A percentile compares a stretch with the other conserved stretches of the same genome.
Conservation (phyloP, 2,888 invertebrate species). For the Tetranychus piercei region DNA sequence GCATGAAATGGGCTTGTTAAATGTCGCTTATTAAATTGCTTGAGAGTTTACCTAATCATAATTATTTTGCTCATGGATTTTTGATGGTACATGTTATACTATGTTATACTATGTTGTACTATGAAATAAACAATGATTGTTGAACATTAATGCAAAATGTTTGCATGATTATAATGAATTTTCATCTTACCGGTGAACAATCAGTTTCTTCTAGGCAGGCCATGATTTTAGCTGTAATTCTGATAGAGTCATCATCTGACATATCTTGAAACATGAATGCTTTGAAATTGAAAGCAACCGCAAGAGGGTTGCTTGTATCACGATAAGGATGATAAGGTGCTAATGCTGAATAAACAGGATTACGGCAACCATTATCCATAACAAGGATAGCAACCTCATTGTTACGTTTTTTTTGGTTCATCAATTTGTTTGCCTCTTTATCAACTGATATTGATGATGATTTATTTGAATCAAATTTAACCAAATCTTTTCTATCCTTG, state of each 20-base stretch:
- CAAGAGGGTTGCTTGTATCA: conserved; percentile 28
- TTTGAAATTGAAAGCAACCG: conserved; percentile 30
- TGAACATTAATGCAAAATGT: neutral
- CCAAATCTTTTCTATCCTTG: too few relatives aligned
- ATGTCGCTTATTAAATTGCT: too few relatives aligned
- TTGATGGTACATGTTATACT: too few relatives aligned
- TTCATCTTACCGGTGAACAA: conserved; percentile 29
- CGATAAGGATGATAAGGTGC: conserved; percentile 29
- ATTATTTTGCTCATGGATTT: too few relatives aligned
- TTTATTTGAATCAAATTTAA: too few relatives aligned
- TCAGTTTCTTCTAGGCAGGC: conserved; percentile 30
- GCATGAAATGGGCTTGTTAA: too few relatives aligned
- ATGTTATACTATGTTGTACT: too few relatives aligned
- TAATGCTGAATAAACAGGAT: conserved; percentile 28
- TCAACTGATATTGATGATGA: neutral
- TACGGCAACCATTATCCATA: conserved; percentile 30
- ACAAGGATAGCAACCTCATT: conserved; percentile 24
- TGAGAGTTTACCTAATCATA: too few relatives aligned
- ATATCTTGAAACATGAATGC: conserved; percentile 32
- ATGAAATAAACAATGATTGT: neutral
- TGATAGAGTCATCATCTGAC: conserved; percentile 29
- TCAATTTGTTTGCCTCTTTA: neutral
- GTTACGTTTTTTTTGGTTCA: too few relatives aligned
- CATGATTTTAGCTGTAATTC: conserved; percentile 30
- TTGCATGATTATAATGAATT: neutral